These are phyloP conservation scores for Halictus quadricinctus DNA, from an alignment of 2,888 invertebrate species.

Conservation along the genomic window DNA sequence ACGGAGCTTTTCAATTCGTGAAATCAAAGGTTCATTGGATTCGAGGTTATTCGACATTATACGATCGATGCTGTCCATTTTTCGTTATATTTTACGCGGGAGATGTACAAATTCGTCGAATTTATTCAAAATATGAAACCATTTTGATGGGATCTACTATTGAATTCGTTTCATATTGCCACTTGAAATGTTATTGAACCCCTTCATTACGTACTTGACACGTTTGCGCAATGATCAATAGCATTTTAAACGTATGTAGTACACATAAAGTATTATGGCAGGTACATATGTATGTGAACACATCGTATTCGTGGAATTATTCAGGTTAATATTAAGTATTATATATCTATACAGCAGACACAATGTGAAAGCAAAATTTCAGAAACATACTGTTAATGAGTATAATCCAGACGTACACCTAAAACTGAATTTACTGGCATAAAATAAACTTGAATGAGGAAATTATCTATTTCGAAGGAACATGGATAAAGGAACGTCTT, in stretches of 20 bases:
- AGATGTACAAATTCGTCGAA: slow-evolving; percentile 7
- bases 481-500: no score
- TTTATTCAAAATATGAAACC: slow-evolving; percentile 43
- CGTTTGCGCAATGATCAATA: slow-evolving; percentile 61
- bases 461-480: no score
- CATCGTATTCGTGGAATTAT: not conserved
- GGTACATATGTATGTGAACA: slow-evolving; percentile 8
- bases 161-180: slow-evolving; percentile 37
- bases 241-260: slow-evolving; percentile 39
- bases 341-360: no score
- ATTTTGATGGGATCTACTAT: slow-evolving; percentile 31
- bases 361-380: not conserved
- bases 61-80: slow-evolving; percentile 37
- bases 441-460: no score
- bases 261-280: slow-evolving; percentile 45
- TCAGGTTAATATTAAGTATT: not conserved
- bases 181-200: slow-evolving; percentile 63
- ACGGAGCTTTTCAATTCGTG: slow-evolving; percentile 49
- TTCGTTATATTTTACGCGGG: slow-evolving; percentile 10
- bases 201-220: slow-evolving; percentile 64
- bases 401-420: not conserved
- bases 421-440: no score
- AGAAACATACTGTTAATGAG: not conserved
- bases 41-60: slow-evolving; percentile 43
- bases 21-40: slow-evolving; percentile 27